phyloP scores from a whole-genome alignment of 2,113 vertebrate species.

The Pitta sordida region DNA sequence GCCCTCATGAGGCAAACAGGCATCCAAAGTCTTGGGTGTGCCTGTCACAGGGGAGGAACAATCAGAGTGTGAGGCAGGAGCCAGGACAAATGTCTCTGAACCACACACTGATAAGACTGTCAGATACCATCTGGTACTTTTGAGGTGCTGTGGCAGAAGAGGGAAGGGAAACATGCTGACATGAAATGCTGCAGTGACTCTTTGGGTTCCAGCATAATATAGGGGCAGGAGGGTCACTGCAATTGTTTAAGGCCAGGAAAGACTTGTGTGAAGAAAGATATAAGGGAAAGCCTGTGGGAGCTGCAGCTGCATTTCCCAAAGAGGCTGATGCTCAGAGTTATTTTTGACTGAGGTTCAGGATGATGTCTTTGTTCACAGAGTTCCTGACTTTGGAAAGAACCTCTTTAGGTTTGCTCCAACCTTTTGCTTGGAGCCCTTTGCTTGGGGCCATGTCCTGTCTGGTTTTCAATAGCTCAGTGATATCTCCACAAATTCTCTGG shows the following conservation, averaged over 20 bases:
- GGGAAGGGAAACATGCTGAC: accelerated
- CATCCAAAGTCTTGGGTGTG: background rate
- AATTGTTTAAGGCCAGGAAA: background rate
- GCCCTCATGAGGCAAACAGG: background rate
- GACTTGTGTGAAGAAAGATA: background rate
- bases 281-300: background rate
- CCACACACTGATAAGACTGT: background rate
- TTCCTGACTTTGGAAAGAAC: background rate
- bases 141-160: background rate
- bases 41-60: background rate
- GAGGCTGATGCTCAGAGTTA: background rate
- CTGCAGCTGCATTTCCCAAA: background rate
- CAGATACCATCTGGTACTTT: background rate
- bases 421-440: background rate
- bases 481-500: background rate
- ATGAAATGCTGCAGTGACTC: background rate
- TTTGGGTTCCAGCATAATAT: accelerated
- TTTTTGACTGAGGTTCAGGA: background rate
- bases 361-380: background rate
- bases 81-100: background rate
- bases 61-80: background rate
- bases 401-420: background rate
- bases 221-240: background rate
- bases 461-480: background rate
- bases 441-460: no score